Conservation (phyloP, 1,140 invertebrate species). For the Bombus impatiens region DNA sequence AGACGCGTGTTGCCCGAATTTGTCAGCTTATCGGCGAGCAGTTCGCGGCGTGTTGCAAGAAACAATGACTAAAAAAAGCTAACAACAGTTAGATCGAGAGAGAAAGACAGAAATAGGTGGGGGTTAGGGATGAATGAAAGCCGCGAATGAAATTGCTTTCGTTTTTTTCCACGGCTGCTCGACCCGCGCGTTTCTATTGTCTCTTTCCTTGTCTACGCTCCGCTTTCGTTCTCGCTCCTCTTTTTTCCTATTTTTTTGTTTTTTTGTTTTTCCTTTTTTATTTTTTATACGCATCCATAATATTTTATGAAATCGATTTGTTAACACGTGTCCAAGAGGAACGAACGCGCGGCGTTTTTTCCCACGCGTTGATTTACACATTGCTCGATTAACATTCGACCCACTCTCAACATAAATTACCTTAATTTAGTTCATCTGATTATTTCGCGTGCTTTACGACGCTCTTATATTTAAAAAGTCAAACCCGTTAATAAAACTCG, state of each 20-base stretch:
- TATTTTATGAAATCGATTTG: constrained; percentile 67
- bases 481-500: background rate
- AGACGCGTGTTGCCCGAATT: constrained; percentile 36
- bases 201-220: background rate
- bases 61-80: constrained; percentile 22
- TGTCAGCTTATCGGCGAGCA: constrained; percentile 61
- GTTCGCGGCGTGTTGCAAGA: constrained; percentile 45
- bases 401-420: background rate
- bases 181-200: constrained; percentile 32
- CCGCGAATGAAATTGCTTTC: constrained; percentile 66
- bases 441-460: too few species aligned
- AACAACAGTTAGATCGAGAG: background rate
- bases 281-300: constrained; percentile 37
- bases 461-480: background rate
- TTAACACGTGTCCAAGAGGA: constrained; percentile 52
- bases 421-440: background rate
- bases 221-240: background rate
- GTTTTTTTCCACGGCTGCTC: constrained; percentile 29
- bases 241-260: background rate
- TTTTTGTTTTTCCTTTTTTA: background rate
- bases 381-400: background rate
- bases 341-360: constrained; percentile 35
- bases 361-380: background rate
- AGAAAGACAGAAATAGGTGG: background rate
- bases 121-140: constrained; percentile 56